These are phyloP conservation scores for Semotilus atromaculatus DNA, from an alignment of 2,797 vertebrate genomes.

Conservation along the genomic window DNA sequence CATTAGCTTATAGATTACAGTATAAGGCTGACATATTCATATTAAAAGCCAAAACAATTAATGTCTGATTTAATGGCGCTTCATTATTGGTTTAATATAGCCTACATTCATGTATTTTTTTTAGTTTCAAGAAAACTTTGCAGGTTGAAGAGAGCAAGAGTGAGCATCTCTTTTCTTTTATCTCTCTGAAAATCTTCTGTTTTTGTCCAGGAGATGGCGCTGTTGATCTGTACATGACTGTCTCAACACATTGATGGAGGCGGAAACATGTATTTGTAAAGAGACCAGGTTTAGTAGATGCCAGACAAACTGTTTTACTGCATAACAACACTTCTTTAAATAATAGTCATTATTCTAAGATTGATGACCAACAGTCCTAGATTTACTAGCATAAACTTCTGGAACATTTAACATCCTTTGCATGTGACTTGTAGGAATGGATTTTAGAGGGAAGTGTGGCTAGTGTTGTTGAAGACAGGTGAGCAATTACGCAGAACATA, in stretches of 20 bases:
- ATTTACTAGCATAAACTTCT: background rate
- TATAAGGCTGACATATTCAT: too few species aligned
- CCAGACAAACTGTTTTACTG: background rate
- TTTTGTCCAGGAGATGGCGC: slow-evolving; percentile 27
- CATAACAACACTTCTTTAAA: background rate
- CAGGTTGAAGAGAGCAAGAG: background rate
- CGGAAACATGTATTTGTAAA: too few species aligned
- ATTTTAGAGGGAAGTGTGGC: background rate
- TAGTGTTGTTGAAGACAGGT: slow-evolving; percentile 65
- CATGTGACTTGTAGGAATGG: background rate
- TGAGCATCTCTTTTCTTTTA: background rate
- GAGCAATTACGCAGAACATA: slow-evolving; percentile 79
- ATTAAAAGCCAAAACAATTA: too few species aligned
- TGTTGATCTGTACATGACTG: slow-evolving; percentile 12
- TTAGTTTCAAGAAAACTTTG: background rate
- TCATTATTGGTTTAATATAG: too few species aligned
- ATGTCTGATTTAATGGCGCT: too few species aligned
- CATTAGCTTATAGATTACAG: too few species aligned
- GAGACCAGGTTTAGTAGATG: background rate
- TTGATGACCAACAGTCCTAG: background rate
- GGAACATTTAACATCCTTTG: background rate
- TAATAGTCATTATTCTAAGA: background rate
- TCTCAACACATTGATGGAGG: background rate
- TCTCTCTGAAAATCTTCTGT: background rate
- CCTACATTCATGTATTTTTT: too few species aligned